Percentiles rank a stretch among this genome's conserved stretches.
These are phyloP conservation scores for Ariopsis seemanni DNA, from an alignment of 2,113 vertebrate species.

Conservation along the genomic window DNA sequence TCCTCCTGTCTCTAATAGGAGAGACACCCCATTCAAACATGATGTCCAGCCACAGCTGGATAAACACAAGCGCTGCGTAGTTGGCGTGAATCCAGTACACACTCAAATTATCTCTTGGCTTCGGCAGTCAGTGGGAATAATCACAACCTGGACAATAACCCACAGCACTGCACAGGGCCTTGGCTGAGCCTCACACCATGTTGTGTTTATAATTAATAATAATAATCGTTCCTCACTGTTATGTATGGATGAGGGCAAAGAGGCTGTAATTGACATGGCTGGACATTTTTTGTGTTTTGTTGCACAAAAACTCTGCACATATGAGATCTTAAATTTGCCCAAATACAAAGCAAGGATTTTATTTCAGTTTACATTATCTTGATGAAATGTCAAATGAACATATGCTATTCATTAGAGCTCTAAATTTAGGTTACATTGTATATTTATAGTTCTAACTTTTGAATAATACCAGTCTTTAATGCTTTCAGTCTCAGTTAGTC, in stretches of 20 bases:
- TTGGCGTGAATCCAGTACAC: slow-evolving; percentile 25
- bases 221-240: neutral
- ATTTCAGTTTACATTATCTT: neutral
- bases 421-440: neutral
- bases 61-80: slow-evolving; percentile 13
- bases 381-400: neutral
- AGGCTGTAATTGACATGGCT: neutral
- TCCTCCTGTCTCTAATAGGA: slow-evolving; percentile 29
- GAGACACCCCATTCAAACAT: slow-evolving; percentile 41
- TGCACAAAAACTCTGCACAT: neutral
- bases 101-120: slow-evolving; percentile 36
- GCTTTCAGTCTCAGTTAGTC: neutral
- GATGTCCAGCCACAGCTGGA: slow-evolving; percentile 48
- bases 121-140: slow-evolving; percentile 26
- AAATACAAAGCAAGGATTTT: neutral
- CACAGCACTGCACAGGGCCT: slow-evolving; percentile 19
- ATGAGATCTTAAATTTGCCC: neutral
- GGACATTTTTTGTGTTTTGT: neutral
- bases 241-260: neutral
- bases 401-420: neutral
- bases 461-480: neutral
- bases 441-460: neutral
- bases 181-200: slow-evolving; percentile 21
- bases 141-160: slow-evolving; percentile 19
- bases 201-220: slow-evolving; percentile 18